Percentiles rank a stretch among this genome's conserved stretches.
These are phyloP conservation scores for Metacarcinus magister DNA, from an alignment of 2,888 invertebrate genomes.

Conservation along the genomic window DNA sequence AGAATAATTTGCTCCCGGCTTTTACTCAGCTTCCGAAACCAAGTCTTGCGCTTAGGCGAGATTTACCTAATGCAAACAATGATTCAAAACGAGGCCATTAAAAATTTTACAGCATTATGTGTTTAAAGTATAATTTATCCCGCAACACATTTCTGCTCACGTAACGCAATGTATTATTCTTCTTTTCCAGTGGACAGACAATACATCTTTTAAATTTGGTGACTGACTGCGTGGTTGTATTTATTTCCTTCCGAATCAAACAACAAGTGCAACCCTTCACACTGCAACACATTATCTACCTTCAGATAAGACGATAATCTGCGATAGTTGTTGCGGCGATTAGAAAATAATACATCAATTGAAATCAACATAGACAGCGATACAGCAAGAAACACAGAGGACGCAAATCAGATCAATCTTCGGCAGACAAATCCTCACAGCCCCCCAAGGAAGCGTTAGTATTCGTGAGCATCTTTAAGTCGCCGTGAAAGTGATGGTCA, in stretches of 20 bases:
- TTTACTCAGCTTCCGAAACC: neutral
- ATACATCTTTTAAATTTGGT: neutral
- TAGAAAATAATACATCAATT: too few species aligned
- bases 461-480: neutral
- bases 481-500: neutral
- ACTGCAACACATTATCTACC: neutral
- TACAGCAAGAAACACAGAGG: neutral
- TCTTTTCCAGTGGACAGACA: neutral
- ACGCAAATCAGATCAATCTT: neutral
- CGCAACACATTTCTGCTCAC: neutral
- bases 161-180: neutral
- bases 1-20: neutral
- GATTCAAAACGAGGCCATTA: neutral
- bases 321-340: too few species aligned
- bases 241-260: neutral
- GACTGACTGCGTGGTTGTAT: too few species aligned
- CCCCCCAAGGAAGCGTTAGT: neutral
- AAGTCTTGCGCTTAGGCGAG: neutral
- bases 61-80: neutral
- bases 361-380: neutral
- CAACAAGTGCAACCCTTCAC: neutral
- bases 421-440: too few species aligned
- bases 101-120: neutral
- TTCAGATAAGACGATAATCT: neutral
- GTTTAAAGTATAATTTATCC: neutral